Base-by-base conservation (phyloP, 1,140 invertebrate genomes). In the Drosophila kohkoa region DNA sequence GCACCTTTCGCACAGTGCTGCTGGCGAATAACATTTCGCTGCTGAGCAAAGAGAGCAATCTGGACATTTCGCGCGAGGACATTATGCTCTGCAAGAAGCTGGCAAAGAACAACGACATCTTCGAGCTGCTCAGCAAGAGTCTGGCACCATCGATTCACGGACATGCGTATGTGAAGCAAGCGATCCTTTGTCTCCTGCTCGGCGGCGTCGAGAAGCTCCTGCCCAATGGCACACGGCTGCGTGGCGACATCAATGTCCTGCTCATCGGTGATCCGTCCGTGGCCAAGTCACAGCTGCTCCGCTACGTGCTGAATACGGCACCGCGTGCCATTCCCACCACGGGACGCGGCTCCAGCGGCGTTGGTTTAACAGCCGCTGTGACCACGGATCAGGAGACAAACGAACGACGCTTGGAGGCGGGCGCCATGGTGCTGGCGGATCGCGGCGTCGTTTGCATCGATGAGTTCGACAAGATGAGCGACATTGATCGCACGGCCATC, bases 381-480 rank as follows among this genome's bases (percentile, higher is more conserved):
- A 99, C 98, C 7, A 96, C 96, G 1, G 99, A 99, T 93, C 95
- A 96, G 60, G 99, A 99, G 92, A 99, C 97, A 55, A 98, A 98
- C 11, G 96, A 97, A 81, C 94, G 96, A 71, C 94, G 98, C 64
- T 92, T 99, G 16, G 99, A 99, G 94, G 99, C 99, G 4, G 99
- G 99, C 88, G 99, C 99, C 72, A 99, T 99, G 99, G 99, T 99
- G n/a, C 92, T 99, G 28, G 99, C 98, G 0, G 99, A 99, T 93
- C 94, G 99, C 59, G 99, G 99, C 20, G 97, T 99, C 51, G 99
- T 99, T 55, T 99, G 99, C 92, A 99, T 99, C 92, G 99, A 99
- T 93, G 99, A 99, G 94, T 99, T 99, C 93, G 99, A 99, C 93
- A 99, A 99, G 94, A 99, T 99, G 99, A 98, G 98, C n/a, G 99